Percentiles rank a stretch among this genome's conserved stretches.
Conservation (phyloP, 2,113 vertebrate species). For the Copsychus sechellarum region DNA sequence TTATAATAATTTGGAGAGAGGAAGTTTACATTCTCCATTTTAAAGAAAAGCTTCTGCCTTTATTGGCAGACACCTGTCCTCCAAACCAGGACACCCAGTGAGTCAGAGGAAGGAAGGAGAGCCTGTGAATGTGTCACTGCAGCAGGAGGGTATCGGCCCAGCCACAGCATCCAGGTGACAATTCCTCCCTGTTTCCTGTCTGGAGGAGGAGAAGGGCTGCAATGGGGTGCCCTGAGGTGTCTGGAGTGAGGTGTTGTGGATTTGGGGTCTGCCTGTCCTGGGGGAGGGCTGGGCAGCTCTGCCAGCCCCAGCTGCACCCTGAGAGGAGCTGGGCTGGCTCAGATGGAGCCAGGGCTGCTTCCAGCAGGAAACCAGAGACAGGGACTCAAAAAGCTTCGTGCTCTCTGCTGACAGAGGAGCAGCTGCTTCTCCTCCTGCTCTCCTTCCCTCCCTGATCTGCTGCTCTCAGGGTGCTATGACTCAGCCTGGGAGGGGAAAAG, state of each 20-base stretch:
- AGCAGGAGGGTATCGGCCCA: neutral
- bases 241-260: neutral
- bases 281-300: neutral
- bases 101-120: neutral
- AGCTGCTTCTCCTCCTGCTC: neutral
- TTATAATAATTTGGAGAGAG: too few relatives aligned
- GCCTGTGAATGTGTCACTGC: neutral
- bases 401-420: neutral
- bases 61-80: too few relatives aligned
- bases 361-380: neutral
- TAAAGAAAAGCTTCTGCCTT: too few relatives aligned
- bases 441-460: neutral
- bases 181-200: neutral
- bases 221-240: rapidly evolving
- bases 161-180: neutral
- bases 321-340: neutral
- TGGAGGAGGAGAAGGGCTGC: neutral
- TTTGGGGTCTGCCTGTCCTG: neutral
- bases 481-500: neutral
- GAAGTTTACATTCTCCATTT: too few relatives aligned
- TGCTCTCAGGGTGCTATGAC: neutral
- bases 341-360: neutral
- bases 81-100: neutral
- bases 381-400: neutral
- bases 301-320: neutral